Conservation (phyloP, 2,888 invertebrate species). For the Mechanitis messenoides region DNA sequence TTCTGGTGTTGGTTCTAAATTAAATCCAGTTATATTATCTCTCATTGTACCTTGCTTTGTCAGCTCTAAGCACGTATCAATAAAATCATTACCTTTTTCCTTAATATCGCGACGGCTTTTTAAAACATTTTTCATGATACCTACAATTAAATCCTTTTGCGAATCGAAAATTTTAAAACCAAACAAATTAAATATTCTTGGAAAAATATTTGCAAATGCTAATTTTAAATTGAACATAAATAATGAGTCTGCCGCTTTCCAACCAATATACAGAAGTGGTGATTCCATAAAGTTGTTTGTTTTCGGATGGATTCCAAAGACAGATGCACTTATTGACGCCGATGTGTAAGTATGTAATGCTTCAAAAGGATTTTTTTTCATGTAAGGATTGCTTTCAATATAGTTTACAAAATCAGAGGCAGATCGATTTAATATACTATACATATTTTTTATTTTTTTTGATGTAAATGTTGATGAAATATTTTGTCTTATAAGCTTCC, state of each 20-base stretch:
- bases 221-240: conserved; percentile 34
- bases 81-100: conserved; percentile 46
- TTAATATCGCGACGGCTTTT: conserved; percentile 36
- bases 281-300: conserved; percentile 52
- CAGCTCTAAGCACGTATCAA: conserved; percentile 51
- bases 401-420: conserved; percentile 47
- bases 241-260: conserved; percentile 39
- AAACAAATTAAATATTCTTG: conserved; percentile 39
- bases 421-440: conserved; percentile 49
- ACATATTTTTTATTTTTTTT: conserved; percentile 59
- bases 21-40: conserved; percentile 44
- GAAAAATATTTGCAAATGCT: conserved; percentile 35
- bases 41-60: conserved; percentile 46
- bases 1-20: conserved; percentile 48
- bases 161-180: conserved; percentile 47
- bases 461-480: conserved; percentile 58
- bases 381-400: conserved; percentile 36
- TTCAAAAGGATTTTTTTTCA: conserved; percentile 41
- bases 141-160: conserved; percentile 50
- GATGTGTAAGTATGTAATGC: conserved; percentile 49
- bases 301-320: conserved; percentile 61
- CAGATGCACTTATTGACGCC: conserved; percentile 52
- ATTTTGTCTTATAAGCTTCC: conserved; percentile 59
- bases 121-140: conserved; percentile 47
- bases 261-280: conserved; percentile 50